Percentiles rank a stretch among this genome's conserved stretches.
Evolutionary conservation across 2,888 invertebrate genomes (phyloP).

Genomic region (Luperina nickerlii): DNA sequence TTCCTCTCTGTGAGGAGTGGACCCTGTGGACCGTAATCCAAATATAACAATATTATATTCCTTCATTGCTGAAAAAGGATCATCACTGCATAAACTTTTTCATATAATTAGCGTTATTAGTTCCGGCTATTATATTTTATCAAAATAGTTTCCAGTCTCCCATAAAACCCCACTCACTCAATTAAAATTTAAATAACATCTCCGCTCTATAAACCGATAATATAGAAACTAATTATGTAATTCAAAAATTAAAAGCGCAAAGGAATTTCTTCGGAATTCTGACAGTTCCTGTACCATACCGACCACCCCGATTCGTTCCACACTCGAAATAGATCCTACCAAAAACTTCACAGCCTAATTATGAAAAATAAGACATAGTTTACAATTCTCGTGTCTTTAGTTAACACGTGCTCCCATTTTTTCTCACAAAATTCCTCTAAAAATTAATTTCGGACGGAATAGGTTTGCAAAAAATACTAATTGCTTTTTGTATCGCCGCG

Average conservation of each 20-base stretch:
- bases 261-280: slow-evolving; percentile 48
- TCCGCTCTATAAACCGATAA: neutral
- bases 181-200: neutral
- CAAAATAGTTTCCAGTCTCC: neutral
- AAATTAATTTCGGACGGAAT: slow-evolving; percentile 87
- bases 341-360: slow-evolving; percentile 87
- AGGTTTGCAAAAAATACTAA: slow-evolving; percentile 86
- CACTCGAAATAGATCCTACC: slow-evolving; percentile 71
- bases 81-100: neutral
- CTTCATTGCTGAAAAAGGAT: neutral
- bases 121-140: neutral
- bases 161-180: neutral
- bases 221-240: slow-evolving; percentile 40
- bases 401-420: slow-evolving; percentile 86
- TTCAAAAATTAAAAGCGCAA: slow-evolving; percentile 37
- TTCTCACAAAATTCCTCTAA: slow-evolving; percentile 81
- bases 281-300: slow-evolving; percentile 66
- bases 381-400: slow-evolving; percentile 81
- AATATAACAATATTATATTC: neutral
- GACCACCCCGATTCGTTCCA: slow-evolving; percentile 81
- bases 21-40: too few species aligned
- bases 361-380: slow-evolving; percentile 89
- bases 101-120: neutral
- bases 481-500: slow-evolving; percentile 85
- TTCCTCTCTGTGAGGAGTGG: too few species aligned